Percentiles rank a stretch among this genome's conserved stretches.
Conservation (phyloP, 2,888 invertebrate species). For the Chironomus tentans region DNA sequence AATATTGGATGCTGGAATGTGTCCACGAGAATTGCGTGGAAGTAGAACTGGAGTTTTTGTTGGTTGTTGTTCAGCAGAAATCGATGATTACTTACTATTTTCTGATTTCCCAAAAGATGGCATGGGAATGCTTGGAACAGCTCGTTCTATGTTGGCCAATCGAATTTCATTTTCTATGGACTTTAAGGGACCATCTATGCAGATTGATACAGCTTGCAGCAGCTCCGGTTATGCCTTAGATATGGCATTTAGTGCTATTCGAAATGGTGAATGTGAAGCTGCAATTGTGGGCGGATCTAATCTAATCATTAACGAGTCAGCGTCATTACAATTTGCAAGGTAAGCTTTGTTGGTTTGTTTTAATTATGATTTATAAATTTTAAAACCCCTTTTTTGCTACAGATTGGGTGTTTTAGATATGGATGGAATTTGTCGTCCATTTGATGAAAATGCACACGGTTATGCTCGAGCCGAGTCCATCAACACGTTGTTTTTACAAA, state of each 20-base stretch:
- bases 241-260: constrained; percentile 60
- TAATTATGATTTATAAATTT: too few relatives aligned
- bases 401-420: constrained; percentile 36
- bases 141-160: constrained; percentile 74
- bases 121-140: constrained; percentile 54
- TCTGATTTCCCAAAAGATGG: constrained; percentile 55
- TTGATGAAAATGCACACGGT: constrained; percentile 34
- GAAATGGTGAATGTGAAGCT: constrained; percentile 65
- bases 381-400: constrained; percentile 31
- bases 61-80: constrained; percentile 68
- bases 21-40: constrained; percentile 61
- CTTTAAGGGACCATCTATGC: constrained; percentile 73
- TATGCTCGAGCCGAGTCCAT: constrained; percentile 44
- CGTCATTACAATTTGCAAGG: constrained; percentile 66
- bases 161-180: constrained; percentile 76
- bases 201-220: constrained; percentile 80
- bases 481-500: constrained; percentile 42
- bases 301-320: constrained; percentile 69
- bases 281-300: constrained; percentile 77
- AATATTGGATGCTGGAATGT: constrained; percentile 33
- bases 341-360: background rate
- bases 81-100: constrained; percentile 62
- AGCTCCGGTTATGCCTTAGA: constrained; percentile 74
- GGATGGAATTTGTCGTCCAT: constrained; percentile 9
- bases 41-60: constrained; percentile 71